Base-by-base conservation (phyloP, 2,797 vertebrate genomes). In the Anguilla obscura region DNA sequence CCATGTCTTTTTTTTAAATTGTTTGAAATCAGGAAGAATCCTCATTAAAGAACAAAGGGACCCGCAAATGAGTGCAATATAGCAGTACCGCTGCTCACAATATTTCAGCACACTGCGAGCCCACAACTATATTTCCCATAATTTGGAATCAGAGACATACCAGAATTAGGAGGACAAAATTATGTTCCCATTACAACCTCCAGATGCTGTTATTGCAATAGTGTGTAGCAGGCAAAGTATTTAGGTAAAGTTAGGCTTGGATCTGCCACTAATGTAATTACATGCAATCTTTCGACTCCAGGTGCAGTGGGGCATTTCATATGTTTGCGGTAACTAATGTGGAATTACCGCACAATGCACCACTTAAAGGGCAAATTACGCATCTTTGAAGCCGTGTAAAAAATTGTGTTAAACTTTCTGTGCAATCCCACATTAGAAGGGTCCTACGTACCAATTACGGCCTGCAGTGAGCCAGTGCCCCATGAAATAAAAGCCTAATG, bases 401-500 rank as follows among this genome's bases (percentile, higher is more conserved):
- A 94, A 91, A 95, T 94, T 95, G 93, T 92, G 92, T 94, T 93
- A 94, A 96, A 94, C 93, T 93, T 93, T 91, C 94, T 95, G 96
- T 96, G 92, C 56, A 87, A 83, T 92, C 92, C 93, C 71, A 94
- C 94, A 93, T 96, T 95, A 96, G 92, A 91, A 96, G 94, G 93
- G 93, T 93, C 94, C 93, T 92, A 94, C 94, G 95, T 94, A 95
- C 91, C 95, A 96, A 96, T 96, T 96, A 96, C 92, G 93, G 93
- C 93, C 94, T 94, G 95, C 94, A 94, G 94, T 93, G 94, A 95
- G 95, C 93, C 96, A 96, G 95, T 96, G 96, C 94, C 93, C 95
- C 94, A 91, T 96, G 96, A 96, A 96, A 96, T 96, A 96, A 96
- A 95, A 90, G 91, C 93, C 93, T 96, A 96, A 96, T 96, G 94